Conservation (phyloP, 2,888 invertebrate species). For the Macrosiphum euphorbiae region DNA sequence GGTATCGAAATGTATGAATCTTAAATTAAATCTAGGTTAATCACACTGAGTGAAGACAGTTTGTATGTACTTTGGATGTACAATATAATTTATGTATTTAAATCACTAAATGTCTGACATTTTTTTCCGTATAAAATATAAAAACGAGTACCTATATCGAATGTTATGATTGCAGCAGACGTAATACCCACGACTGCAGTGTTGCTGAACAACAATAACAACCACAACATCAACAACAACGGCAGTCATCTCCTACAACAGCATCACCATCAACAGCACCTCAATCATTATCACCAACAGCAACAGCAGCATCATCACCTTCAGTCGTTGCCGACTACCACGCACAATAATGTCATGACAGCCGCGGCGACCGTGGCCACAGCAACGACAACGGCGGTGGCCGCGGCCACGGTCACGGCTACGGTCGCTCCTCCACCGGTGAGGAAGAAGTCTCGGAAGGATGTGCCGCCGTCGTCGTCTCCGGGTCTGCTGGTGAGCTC, state of each 20-base stretch:
- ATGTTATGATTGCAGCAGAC: conserved; percentile 22
- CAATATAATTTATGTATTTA: neutral
- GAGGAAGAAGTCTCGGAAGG: conserved; percentile 71
- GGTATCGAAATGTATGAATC: neutral
- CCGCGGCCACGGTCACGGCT: neutral
- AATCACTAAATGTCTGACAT: neutral
- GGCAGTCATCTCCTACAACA: conserved; percentile 19
- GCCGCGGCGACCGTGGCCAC: neutral
- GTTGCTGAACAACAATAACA: conserved; percentile 36
- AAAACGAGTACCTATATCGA: too few relatives aligned
- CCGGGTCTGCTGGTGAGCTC: conserved; percentile 64
- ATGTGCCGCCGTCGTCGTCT: conserved; percentile 68
- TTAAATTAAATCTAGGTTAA: neutral
- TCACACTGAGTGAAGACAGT: neutral
- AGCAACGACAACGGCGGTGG: neutral
- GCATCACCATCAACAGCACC: conserved; percentile 13
- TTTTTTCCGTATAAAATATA: neutral
- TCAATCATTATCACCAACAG: neutral
- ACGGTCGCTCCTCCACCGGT: conserved; percentile 37
- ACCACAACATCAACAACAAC: conserved; percentile 10
- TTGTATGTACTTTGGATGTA: neutral
- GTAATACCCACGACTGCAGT: neutral
- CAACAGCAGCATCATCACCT: neutral
- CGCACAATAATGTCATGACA: neutral
- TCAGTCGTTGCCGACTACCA: neutral